Evolutionary conservation across 2,113 vertebrate genomes (phyloP), one percentile per base, ranked within the genome.

Genomic region (Podocnemis expansa): DNA sequence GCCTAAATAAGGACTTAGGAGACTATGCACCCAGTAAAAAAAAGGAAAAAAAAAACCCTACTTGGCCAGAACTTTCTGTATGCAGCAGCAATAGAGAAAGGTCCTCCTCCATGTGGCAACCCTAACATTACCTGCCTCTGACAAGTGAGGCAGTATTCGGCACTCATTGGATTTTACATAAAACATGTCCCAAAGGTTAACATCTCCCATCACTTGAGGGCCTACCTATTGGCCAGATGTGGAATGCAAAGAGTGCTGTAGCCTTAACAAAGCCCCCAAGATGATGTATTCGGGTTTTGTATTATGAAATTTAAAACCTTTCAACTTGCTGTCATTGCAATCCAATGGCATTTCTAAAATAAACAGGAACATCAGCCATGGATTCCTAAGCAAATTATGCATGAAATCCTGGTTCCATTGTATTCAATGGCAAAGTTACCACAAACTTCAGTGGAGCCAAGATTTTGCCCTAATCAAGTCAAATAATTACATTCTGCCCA

Each of bases 121-220:
- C 24, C 25, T 76, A 76, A 76, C 43, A 76, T 45, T 45, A 6
- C 41, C 24, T 5, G 12, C 12, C 27, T 5, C 54, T 93, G 92
- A 90, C 92, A 67, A 22, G 10, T 95, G 25, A 52, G 49, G 43
- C 5, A 87, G 34, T 45, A 89, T 76, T 85, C 79, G 75, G 19
- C 60, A 92, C 34, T 43, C 88, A n/a, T 6, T 67, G 91, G 89
- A 90, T 96, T 96, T 96, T 94, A 60, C 47, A 80, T 83, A 86
- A 94, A 84, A 86, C 58, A 79, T 11, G 11, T 84, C 89, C 83
- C 92, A 82, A 95, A 86, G 41, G n/a, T 92, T 88, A 91, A 96
- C 90, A 89, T 88, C 93, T 43, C 51, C 73, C 14, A 80, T 2
- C 84, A 76, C 51, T 22, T 12, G 5, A 89, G 34, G 79, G 94